These are phyloP conservation scores for Varecia variegata DNA, from an alignment of 2,797 vertebrate species.

Conservation along the genomic window DNA sequence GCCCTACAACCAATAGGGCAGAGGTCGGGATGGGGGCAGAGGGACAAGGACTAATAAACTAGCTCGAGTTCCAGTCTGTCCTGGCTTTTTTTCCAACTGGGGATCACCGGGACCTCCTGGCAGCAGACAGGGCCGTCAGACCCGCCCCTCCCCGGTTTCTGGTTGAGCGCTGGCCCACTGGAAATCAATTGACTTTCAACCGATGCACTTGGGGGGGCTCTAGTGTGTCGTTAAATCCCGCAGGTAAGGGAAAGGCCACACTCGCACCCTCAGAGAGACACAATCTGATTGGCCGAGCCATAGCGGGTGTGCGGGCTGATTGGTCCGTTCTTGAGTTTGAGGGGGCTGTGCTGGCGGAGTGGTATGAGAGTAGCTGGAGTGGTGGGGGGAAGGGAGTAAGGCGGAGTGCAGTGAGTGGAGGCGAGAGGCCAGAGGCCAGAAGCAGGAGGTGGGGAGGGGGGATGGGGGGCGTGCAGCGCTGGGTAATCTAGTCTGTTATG, in stretches of 20 bases:
- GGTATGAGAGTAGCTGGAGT: not conserved
- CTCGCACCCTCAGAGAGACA: not conserved
- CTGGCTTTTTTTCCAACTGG: not conserved
- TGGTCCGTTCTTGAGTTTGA: not conserved
- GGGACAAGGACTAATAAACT: not conserved
- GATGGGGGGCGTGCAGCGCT: no score
- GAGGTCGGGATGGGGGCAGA: not conserved
- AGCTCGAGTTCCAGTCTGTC: not conserved
- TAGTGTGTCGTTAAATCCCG: not conserved
- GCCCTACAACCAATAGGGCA: not conserved
- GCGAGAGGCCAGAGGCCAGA: no score
- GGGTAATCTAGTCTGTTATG: no score
- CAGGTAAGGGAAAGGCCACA: not conserved
- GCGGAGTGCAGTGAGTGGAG: not conserved
- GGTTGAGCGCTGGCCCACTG: not conserved
- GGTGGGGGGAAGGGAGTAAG: not conserved
- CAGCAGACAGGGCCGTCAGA: not conserved
- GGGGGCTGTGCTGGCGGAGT: not conserved
- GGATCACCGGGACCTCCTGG: not conserved
- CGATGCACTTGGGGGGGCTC: not conserved
- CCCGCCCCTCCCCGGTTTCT: no score
- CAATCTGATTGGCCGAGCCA: not conserved
- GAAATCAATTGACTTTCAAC: not conserved
- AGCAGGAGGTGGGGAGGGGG: no score
- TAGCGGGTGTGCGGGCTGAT: not conserved